Base-by-base conservation (phyloP, 2,797 vertebrate species). In the Ispidina lecontei region DNA sequence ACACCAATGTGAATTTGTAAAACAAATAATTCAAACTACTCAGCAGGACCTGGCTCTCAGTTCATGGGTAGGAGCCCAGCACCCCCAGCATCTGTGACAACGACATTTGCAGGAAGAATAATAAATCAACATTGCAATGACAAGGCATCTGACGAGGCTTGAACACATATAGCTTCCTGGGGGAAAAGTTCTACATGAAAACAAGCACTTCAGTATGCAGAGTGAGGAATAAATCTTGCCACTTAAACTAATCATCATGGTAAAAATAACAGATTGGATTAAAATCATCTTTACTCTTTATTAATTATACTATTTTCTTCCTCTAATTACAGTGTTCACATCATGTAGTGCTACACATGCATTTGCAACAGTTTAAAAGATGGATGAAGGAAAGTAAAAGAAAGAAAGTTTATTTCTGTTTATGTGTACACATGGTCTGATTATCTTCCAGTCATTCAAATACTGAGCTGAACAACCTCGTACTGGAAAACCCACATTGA, bases 401-500 rank as follows among this genome's bases (percentile, higher is more conserved):
- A 62, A 59, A 44, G 31, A 63, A 79, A 84, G 55, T 51, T 52
- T 79, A 15, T 33, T 6, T 43, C 9, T 37, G 35, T 47, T 8
- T 19, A 8, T n/a, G 6, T 16, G 55, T 43, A 49, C 26, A 62
- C 14, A 44, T 2, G 2, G 49, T 67, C 31, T 67, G 67, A 84
- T 79, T 87, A 75, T 65, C n/a, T 60, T 71, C 47, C 72, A 78
- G 28, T 64, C 44, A 78, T 56, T 93, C 63, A 77, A 80, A 76
- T 49, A 72, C 51, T 49, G 37, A 35, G 86, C 87, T 87, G 31
- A 88, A 55, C 37, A 93, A n/a, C 4, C 47, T 65, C 8, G 3
- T 37, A 80, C 62, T 89, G n/a, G 63, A 93, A 91, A 94, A 75
- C 33, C 65, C 56, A 79, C 35, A 20, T 12, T 93, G 78, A 84